Conservation (phyloP, 2,113 vertebrate species). For the Phalacrocorax brasilianus region DNA sequence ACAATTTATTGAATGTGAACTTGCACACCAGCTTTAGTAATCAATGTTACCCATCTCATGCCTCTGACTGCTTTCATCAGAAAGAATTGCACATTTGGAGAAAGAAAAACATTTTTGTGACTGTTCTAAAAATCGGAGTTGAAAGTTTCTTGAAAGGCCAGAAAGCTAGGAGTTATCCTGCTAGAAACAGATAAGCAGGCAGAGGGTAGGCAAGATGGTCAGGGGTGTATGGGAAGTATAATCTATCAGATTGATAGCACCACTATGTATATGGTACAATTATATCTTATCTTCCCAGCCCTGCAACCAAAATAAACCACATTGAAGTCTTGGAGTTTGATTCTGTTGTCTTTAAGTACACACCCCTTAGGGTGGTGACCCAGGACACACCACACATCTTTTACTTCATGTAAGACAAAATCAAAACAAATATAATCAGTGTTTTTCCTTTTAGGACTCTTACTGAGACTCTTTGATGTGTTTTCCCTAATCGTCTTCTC, state of each 20-base stretch:
- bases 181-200: conserved; percentile 23
- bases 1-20: conserved; percentile 23
- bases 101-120: conserved; percentile 39
- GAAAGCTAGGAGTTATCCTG: background rate
- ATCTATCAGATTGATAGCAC: conserved; percentile 46
- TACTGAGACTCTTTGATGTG: conserved; percentile 49
- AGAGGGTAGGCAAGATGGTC: conserved; percentile 37
- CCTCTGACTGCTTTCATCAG: background rate
- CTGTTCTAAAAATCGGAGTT: background rate
- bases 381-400: conserved; percentile 54
- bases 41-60: background rate
- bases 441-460: conserved; percentile 61
- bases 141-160: conserved; percentile 50
- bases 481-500: conserved; percentile 49
- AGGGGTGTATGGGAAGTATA: background rate
- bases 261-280: conserved; percentile 38
- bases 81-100: background rate
- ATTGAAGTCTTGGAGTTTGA: conserved; percentile 4
- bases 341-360: conserved; percentile 61
- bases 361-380: conserved; percentile 55
- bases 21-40: background rate
- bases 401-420: conserved; percentile 57
- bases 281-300: conserved; percentile 64
- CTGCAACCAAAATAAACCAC: conserved; percentile 65
- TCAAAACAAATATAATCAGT: conserved; percentile 64